Evolutionary conservation across 37 sponge, comb jelly and placozoan species (phyloP).

Genomic region (Halisarca cf. caerulea): DNA sequence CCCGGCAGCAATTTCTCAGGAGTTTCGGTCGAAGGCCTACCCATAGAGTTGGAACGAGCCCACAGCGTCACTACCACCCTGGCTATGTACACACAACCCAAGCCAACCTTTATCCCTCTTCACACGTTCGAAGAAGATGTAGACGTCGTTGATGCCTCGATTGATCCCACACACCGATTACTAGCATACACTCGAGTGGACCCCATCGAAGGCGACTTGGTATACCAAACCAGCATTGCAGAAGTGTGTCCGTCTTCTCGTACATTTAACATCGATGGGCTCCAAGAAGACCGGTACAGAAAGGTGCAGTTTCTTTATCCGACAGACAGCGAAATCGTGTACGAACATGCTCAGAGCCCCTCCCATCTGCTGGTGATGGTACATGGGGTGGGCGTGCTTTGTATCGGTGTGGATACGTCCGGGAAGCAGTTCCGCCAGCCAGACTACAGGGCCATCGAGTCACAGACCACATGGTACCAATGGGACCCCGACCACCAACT

Average conservation of each 20-base stretch:
- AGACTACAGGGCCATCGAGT: background rate
- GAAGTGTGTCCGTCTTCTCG: slow-evolving; percentile 25
- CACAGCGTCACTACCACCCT: background rate
- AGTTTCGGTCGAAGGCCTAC: background rate
- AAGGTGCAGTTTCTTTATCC: slow-evolving; percentile 18
- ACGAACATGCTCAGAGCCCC: too few relatives aligned
- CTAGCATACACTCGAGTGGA: slow-evolving; percentile 9
- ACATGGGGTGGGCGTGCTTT: background rate
- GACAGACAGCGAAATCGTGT: background rate
- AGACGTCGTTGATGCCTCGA: slow-evolving; percentile 11
- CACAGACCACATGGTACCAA: background rate
- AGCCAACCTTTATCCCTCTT: slow-evolving; percentile 22
- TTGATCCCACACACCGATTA: slow-evolving; percentile 17
- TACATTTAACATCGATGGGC: slow-evolving; percentile 8
- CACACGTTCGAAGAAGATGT: slow-evolving; percentile 21
- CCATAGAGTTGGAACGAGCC: background rate
- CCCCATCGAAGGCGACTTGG: background rate
- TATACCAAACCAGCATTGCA: slow-evolving; percentile 11
- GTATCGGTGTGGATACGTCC: background rate
- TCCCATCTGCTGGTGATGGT: slow-evolving; percentile 5
- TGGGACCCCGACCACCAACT: slow-evolving; percentile 18
- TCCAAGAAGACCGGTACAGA: background rate
- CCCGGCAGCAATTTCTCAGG: too few relatives aligned
- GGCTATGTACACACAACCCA: background rate
- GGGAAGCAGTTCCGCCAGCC: slow-evolving; percentile 11